Evolutionary conservation across 2,113 vertebrate species (phyloP).

Genomic region (Syrrhaptes paradoxus): DNA sequence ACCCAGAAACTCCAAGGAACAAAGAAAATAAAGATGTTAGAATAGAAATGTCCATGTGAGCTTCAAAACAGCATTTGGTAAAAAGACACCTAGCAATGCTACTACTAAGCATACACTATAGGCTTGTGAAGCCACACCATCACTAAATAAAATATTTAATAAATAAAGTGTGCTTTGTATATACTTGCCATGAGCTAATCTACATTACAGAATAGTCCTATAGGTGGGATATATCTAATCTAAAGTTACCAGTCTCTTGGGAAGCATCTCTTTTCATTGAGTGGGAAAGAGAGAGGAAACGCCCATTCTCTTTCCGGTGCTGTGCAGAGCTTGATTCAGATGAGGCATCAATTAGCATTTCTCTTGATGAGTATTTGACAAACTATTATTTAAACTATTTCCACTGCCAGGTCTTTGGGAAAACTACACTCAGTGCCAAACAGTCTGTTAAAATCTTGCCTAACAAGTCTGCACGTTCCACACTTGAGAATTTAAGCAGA

Average conservation of each 20-base stretch:
- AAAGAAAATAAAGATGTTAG: background rate
- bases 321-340: constrained; percentile 2
- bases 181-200: background rate
- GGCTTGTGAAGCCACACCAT: background rate
- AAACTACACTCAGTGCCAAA: constrained; percentile 68
- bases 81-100: background rate
- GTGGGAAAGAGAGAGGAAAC: background rate
- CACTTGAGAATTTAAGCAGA: constrained; percentile 66
- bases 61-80: background rate
- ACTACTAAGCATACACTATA: no score
- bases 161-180: background rate
- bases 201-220: background rate
- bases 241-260: background rate
- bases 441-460: constrained; percentile 74
- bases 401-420: constrained; percentile 72
- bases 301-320: background rate
- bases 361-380: constrained; percentile 68
- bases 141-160: background rate
- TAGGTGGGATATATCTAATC: background rate
- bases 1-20: background rate
- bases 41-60: background rate
- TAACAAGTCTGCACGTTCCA: constrained; percentile 53
- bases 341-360: constrained; percentile 65
- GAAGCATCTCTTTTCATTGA: background rate
- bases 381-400: constrained; percentile 75